These are phyloP conservation scores for Thera obeliscata DNA, from an alignment of 2,888 invertebrate species.

Conservation along the genomic window DNA sequence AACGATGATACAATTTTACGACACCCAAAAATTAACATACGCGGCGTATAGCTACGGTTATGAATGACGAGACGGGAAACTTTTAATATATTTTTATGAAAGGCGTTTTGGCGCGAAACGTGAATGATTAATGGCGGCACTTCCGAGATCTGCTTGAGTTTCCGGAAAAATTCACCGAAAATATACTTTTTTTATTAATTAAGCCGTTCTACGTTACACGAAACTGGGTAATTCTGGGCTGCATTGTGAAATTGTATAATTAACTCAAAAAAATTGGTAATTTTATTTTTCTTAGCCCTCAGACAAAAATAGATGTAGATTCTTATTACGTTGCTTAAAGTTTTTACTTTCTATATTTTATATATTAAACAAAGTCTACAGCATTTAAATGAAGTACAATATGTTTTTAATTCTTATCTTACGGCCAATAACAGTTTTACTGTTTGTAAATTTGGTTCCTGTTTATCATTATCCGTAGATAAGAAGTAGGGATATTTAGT, in stretches of 20 bases:
- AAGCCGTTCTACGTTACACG: slow-evolving; percentile 55
- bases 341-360: too few relatives aligned
- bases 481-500: too few relatives aligned
- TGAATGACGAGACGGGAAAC: slow-evolving; percentile 68
- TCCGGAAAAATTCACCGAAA: slow-evolving; percentile 57
- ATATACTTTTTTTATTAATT: slow-evolving; percentile 59
- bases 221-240: slow-evolving; percentile 41
- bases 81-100: slow-evolving; percentile 80
- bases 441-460: too few relatives aligned
- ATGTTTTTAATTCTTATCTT: too few relatives aligned
- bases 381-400: too few relatives aligned
- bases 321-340: not conserved
- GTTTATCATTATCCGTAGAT: too few relatives aligned
- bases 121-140: slow-evolving; percentile 78
- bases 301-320: not conserved
- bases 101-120: slow-evolving; percentile 70
- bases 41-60: slow-evolving; percentile 59
- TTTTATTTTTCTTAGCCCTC: slow-evolving; percentile 13
- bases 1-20: slow-evolving; percentile 66
- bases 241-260: slow-evolving; percentile 32
- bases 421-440: too few relatives aligned
- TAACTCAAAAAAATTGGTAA: slow-evolving; percentile 29
- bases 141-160: slow-evolving; percentile 65
- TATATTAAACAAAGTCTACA: too few relatives aligned
- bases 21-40: slow-evolving; percentile 72